phyloP scores from a whole-genome alignment of 2,888 invertebrate genomes.

The Lasioglossum villosulum region DNA sequence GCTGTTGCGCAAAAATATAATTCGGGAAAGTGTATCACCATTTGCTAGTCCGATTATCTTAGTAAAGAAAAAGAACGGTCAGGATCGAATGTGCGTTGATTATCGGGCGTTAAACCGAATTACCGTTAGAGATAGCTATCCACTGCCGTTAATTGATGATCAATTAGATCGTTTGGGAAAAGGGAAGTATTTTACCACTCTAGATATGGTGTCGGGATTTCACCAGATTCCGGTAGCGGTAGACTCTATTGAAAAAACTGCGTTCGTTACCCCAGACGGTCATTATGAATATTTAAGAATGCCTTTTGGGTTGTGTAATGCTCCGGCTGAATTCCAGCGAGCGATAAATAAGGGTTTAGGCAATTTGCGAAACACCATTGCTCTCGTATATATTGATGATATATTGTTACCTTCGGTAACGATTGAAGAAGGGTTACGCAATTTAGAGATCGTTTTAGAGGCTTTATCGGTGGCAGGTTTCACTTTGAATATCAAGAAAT shows the following conservation, averaged over 20 bases:
- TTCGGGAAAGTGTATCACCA: neutral
- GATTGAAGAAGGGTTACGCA: neutral
- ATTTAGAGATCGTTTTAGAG: neutral
- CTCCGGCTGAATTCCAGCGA: conserved; percentile 10
- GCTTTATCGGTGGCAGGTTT: neutral
- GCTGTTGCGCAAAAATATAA: neutral
- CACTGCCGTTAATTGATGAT: neutral
- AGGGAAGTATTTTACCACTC: neutral
- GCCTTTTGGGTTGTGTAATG: conserved; percentile 23
- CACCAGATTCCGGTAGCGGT: too few species aligned
- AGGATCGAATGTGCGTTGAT: conserved; percentile 5
- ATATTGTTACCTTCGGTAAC: conserved; percentile 5
- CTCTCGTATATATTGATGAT: conserved; percentile 14
- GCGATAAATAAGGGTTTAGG: conserved; percentile 1
- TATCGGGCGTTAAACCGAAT: conserved; percentile 3
- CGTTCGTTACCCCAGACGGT: neutral
- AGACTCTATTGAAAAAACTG: too few species aligned
- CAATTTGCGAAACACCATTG: neutral
- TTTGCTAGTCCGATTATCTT: neutral
- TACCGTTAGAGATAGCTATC: neutral
- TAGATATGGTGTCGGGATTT: too few species aligned
- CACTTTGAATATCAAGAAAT: neutral
- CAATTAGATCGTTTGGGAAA: neutral
- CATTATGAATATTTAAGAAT: neutral
- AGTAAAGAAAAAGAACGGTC: neutral